Percentiles rank a stretch among this genome's conserved stretches.
These are phyloP conservation scores for Anguilla obscura DNA, from an alignment of 2,797 vertebrate species.

Conservation along the genomic window DNA sequence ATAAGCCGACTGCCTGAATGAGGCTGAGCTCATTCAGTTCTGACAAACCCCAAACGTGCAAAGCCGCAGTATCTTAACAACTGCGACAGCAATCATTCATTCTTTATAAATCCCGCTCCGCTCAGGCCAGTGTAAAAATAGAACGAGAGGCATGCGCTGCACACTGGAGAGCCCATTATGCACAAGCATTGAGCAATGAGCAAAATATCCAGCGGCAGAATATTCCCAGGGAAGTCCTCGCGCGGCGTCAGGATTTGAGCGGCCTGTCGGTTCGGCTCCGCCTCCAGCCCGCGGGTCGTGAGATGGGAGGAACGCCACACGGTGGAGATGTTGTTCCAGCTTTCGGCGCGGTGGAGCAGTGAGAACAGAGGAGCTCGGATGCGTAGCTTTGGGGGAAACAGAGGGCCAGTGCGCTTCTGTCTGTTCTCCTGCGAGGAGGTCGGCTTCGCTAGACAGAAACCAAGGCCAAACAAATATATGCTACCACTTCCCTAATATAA, in stretches of 20 bases:
- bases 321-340: conserved; percentile 12
- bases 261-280: background rate
- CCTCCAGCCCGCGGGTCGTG: background rate
- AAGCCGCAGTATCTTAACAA: background rate
- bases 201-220: background rate
- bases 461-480: background rate
- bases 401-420: no score
- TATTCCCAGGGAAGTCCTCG: background rate
- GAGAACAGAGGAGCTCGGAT: background rate
- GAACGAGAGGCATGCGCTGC: background rate
- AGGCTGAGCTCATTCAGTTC: background rate
- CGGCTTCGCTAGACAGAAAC: background rate
- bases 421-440: no score
- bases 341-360: background rate
- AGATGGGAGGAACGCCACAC: background rate
- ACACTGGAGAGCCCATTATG: background rate
- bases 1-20: background rate
- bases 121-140: background rate
- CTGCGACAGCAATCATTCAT: background rate
- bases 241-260: background rate
- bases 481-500: background rate
- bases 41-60: background rate
- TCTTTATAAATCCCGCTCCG: background rate
- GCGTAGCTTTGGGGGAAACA: background rate
- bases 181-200: background rate